These are phyloP conservation scores for Linnaemya vulpina DNA, from an alignment of 2,888 invertebrate species.

Conservation along the genomic window DNA sequence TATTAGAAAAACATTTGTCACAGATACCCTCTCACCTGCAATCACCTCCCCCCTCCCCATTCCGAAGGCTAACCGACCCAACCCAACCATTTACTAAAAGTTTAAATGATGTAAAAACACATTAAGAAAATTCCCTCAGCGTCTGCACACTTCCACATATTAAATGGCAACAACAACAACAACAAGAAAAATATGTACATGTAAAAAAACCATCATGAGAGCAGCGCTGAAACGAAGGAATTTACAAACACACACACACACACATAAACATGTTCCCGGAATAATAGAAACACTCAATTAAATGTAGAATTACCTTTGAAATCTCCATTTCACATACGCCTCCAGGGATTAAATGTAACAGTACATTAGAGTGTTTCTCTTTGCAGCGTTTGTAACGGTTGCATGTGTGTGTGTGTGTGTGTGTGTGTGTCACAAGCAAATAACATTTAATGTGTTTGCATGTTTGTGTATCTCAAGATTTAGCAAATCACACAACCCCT, in stretches of 20 bases:
- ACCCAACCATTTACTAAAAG: constrained; percentile 17
- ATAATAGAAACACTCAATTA: constrained; percentile 69
- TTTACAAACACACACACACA: background rate
- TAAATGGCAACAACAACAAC: constrained; percentile 5
- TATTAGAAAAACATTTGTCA: constrained; percentile 44
- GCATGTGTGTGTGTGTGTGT: no score
- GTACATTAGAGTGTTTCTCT: background rate
- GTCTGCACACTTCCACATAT: background rate
- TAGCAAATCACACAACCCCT: constrained; percentile 42
- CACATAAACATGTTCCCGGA: constrained; percentile 22
- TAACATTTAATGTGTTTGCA: background rate
- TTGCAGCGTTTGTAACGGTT: background rate
- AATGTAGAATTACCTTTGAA: constrained; percentile 67
- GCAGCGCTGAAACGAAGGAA: background rate
- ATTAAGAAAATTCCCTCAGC: constrained; percentile 66
- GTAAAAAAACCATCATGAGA: background rate
- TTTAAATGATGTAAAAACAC: constrained; percentile 42
- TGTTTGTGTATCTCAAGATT: constrained; percentile 19
- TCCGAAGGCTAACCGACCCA: background rate
- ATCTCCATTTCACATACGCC: constrained; percentile 50
- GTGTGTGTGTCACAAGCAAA: constrained; percentile 22
- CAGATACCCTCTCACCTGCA: constrained; percentile 10
- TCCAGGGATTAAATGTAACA: constrained; percentile 36
- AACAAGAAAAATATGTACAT: constrained; percentile 1
- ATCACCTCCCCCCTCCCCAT: background rate